Conservation (phyloP, 2,888 invertebrate species). For the Agonopterix heracliana region DNA sequence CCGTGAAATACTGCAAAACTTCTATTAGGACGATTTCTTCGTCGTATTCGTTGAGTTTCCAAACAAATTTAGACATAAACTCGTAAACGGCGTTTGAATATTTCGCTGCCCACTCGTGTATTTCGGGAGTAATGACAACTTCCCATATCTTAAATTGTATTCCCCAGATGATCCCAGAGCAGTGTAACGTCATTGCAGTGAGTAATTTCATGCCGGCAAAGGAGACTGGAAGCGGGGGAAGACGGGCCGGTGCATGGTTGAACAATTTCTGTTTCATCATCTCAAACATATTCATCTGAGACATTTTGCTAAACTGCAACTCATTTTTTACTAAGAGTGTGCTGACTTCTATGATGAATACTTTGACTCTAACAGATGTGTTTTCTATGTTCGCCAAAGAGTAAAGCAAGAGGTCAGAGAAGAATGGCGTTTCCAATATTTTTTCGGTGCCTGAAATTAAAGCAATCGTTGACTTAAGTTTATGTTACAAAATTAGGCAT, state of each 20-base stretch:
- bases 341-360: constrained; percentile 27
- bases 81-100: constrained; percentile 21
- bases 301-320: constrained; percentile 31
- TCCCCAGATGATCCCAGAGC: constrained; percentile 25
- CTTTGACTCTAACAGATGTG: constrained; percentile 23
- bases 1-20: constrained; percentile 22
- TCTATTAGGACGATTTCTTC: constrained; percentile 25
- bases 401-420: constrained; percentile 30
- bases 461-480: background rate
- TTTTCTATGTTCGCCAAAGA: constrained; percentile 21
- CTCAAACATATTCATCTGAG: constrained; percentile 19
- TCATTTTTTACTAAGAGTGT: constrained; percentile 31
- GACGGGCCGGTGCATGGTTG: constrained; percentile 12
- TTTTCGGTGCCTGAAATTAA: constrained; percentile 28
- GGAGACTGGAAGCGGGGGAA: constrained; percentile 11
- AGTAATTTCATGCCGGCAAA: constrained; percentile 20
- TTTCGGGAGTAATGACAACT: constrained; percentile 15
- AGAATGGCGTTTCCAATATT: constrained; percentile 29
- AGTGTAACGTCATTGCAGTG: constrained; percentile 23
- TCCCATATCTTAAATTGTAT: constrained; percentile 24
- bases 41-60: constrained; percentile 27
- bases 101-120: constrained; percentile 14
- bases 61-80: constrained; percentile 26
- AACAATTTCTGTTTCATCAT: constrained; percentile 9
- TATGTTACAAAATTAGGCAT: too few species aligned